Percentiles rank a stretch among this genome's conserved stretches.
These are phyloP conservation scores for Bujurquina vittata DNA, from an alignment of 2,113 vertebrate species.

Conservation along the genomic window DNA sequence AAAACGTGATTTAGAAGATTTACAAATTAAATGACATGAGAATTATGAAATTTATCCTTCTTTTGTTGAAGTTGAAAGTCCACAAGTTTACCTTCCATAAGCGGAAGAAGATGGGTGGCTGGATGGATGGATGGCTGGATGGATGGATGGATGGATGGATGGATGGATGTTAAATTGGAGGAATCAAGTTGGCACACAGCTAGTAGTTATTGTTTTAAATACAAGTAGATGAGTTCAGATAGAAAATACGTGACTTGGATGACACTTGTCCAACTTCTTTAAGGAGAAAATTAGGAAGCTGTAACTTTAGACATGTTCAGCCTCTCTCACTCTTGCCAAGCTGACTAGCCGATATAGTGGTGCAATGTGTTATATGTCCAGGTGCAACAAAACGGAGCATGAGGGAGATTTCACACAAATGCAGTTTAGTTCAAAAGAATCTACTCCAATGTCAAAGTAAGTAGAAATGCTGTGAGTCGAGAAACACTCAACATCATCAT, in stretches of 20 bases:
- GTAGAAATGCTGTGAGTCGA: slow-evolving; percentile 4
- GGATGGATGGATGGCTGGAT: too few species aligned
- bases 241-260: neutral
- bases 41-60: neutral
- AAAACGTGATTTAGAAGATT: neutral
- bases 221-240: too few species aligned
- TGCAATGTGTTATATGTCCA: neutral
- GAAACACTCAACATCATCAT: neutral
- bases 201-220: too few species aligned
- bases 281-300: neutral
- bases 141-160: too few species aligned
- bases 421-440: neutral
- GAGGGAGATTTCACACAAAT: slow-evolving; percentile 6
- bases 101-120: too few species aligned
- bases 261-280: neutral
- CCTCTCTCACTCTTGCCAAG: neutral
- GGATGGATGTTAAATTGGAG: too few species aligned
- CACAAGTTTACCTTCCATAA: neutral
- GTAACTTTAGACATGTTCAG: neutral
- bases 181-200: neutral
- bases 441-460: slow-evolving; percentile 20
- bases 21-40: neutral
- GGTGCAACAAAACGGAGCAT: neutral
- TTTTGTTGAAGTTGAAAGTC: neutral
- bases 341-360: neutral